These are phyloP conservation scores for Myocastor coypus DNA, from an alignment of 2,113 vertebrate species.

Conservation along the genomic window DNA sequence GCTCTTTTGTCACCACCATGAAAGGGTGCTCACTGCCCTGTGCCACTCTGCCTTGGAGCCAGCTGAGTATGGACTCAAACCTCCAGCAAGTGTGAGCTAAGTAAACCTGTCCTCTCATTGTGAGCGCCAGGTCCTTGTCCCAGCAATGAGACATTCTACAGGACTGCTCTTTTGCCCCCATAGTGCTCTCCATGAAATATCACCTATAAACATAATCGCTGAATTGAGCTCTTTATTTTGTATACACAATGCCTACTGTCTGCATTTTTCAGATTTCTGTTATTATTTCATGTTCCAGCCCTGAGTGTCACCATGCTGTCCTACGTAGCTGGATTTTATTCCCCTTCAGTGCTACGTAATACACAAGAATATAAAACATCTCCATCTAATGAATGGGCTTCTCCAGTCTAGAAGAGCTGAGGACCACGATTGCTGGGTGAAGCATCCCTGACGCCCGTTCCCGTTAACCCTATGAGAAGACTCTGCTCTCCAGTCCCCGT, in stretches of 20 bases:
- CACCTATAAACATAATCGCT: background rate
- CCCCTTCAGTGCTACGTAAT: background rate
- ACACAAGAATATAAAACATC: background rate
- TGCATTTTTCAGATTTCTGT: background rate
- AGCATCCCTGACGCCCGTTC: no score
- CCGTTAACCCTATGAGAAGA: rapidly evolving
- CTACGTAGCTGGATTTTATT: background rate
- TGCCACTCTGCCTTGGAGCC: no score
- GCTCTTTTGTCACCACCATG: no score
- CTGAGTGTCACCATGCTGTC: background rate
- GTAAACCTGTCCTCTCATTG: no score
- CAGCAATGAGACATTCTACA: background rate
- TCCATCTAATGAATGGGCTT: background rate
- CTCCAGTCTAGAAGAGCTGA: background rate
- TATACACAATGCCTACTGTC: background rate
- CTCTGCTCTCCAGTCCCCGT: rapidly evolving
- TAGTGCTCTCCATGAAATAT: background rate
- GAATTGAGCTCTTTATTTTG: background rate
- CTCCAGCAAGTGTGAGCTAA: no score
- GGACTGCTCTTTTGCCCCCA: background rate
- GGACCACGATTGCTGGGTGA: background rate
- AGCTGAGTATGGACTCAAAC: no score
- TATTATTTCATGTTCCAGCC: background rate
- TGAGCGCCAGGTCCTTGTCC: no score
- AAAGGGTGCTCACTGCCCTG: no score